Evolutionary conservation across 2,113 vertebrate species (phyloP).

Genomic region (Gadus chalcogrammus): DNA sequence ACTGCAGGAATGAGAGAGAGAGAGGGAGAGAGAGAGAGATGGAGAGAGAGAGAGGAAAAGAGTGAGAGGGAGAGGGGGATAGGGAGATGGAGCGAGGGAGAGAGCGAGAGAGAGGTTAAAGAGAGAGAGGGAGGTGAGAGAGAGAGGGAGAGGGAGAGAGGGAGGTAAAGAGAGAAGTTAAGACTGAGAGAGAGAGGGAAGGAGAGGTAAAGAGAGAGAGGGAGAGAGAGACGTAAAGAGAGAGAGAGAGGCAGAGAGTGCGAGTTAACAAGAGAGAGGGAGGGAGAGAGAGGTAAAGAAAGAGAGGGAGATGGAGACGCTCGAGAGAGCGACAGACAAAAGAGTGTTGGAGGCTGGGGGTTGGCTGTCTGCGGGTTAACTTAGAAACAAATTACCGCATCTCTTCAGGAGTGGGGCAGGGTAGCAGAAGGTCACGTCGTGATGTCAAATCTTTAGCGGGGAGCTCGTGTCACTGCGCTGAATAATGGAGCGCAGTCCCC

Average conservation of each 20-base stretch:
- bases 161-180: neutral
- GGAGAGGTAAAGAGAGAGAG: neutral
- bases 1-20: conserved; percentile 31
- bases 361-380: conserved; percentile 50
- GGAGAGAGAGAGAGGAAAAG: neutral
- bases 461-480: conserved; percentile 53
- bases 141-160: conserved; percentile 1
- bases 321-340: neutral
- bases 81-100: neutral
- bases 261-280: neutral
- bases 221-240: neutral
- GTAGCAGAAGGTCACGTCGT: conserved; percentile 48
- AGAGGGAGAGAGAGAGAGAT: neutral
- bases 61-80: neutral
- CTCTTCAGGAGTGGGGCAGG: conserved; percentile 26
- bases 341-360: conserved; percentile 1
- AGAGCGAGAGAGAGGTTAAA: neutral
- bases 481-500: conserved; percentile 50
- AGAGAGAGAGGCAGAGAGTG: conserved; percentile 10
- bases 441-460: conserved; percentile 58
- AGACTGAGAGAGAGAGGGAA: neutral
- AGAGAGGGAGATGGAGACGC: neutral
- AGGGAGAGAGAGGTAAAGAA: neutral
- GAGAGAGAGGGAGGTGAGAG: conserved; percentile 18
- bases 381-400: conserved; percentile 54